Evolutionary conservation across 1,140 invertebrate species (phyloP), one percentile per base, ranked within the genome.

Genomic region (Adoxophyes honmai): DNA sequence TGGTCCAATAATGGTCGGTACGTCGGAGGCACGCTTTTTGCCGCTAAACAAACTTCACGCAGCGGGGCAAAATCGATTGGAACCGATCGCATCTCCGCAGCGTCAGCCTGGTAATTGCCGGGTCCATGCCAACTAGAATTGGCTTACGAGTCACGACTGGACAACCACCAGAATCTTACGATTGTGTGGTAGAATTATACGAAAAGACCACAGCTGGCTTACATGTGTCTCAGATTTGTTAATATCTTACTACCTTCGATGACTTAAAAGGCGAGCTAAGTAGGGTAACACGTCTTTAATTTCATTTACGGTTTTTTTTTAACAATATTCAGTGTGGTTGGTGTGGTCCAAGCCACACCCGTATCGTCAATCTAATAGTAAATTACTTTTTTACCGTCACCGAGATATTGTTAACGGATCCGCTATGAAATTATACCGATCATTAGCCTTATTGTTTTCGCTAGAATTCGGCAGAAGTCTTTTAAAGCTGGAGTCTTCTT

Each of bases 1-100:
- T 60, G 62, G 36, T 70, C 64, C 66, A 75, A 78, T 83, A 75
- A 70, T 58, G 66, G 36, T 64, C 62, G 68, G 73, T 74, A 59
- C 66, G 64, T 61, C 67, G 57, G 61, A 71, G 73, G 73, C 72
- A 73, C 64, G 66, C 66, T 75, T 74, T 71, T 48, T 37, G 38
- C 21, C 74, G 71, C 74, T 87, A 84, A 86, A 81, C 84, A 87
- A 87, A 87, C 76, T 81, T 83, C 81, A 86, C 78, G 81, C 76
- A 74, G 68, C 63, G 73, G 75, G 63, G 64, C 68, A 59, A 78
- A 88, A 88, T 86, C 78, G 74, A 88, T 86, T 85, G 67, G 66
- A 58, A 53, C 62, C 73, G 70, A 81, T 79, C 78, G 75, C 72
- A 83, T 80, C 81, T 79, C 70, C 68, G 73, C 64, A 70, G 59